Evolutionary conservation across 2,113 vertebrate species (phyloP), one percentile per base, ranked within the genome.

Genomic region (Neofelis nebulosa): DNA sequence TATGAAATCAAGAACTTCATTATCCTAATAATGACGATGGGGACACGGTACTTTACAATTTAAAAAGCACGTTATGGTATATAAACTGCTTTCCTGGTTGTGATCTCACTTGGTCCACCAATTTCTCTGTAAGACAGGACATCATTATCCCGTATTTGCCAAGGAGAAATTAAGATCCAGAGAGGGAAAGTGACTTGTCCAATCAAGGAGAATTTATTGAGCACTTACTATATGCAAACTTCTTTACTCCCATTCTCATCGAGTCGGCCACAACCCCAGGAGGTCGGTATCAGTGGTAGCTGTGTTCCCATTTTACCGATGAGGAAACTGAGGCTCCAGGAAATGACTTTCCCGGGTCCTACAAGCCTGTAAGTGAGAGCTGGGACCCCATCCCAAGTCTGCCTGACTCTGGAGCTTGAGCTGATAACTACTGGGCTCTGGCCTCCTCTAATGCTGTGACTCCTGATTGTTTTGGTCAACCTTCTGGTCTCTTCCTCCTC

Each of bases 311-410:
- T 65, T 96, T 78, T 45, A 48, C 27, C 55, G 78, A 19, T 74
- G n/a, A 76, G 78, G 55, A 93, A 96, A 91, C 87, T 23, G 89
- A 97, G 79, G 23, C 55, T 76, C 36, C 57, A 21, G 65, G 36
- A 61, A 78, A 27, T 61, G 0, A 19, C 73, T 84, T 52, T n/a
- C 71, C 55, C n/a, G 84, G 29, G 36, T 69, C n/a, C 88, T 50
- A 76, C 41, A 36, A 36, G 18, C 18, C 57, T 41, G 4, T 79
- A 69, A n/a, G 15, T 65, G 80, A 96, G 52, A 79, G n/a, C 61
- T 21, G 14, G 23, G 76, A 61, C 45, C 79, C 78, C 45, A 2
- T 45, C 80, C 78, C 69, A 19, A 36, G 71, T 66, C 69, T 82
- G 1, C 74, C 55, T 21, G 68, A 52, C 52, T 50, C 80, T 15